Percentiles rank a stretch among this genome's conserved stretches.
Conservation (phyloP, 1,140 invertebrate genomes). For the Papilio dardanus region DNA sequence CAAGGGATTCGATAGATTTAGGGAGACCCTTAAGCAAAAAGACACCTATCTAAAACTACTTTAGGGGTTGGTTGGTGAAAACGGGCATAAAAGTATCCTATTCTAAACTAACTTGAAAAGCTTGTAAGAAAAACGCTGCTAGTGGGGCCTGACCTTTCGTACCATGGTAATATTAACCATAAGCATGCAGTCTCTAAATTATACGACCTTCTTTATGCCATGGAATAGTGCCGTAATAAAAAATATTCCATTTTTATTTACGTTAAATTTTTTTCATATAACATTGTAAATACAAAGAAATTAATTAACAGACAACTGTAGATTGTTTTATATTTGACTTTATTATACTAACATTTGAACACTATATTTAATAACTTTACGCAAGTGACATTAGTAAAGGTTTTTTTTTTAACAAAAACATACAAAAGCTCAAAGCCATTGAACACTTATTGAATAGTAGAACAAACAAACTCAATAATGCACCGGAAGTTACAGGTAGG, state of each 20-base stretch:
- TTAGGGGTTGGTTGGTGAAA: too few species aligned
- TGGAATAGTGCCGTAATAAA: background rate
- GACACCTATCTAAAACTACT: too few species aligned
- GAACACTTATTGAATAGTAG: constrained; percentile 34
- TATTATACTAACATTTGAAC: background rate
- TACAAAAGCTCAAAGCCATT: constrained; percentile 14
- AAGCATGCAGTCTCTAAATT: background rate
- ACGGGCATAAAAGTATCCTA: too few species aligned
- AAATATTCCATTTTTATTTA: background rate
- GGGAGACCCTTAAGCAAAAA: too few species aligned
- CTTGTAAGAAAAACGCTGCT: background rate
- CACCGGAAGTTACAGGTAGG: constrained; percentile 33
- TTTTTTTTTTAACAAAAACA: background rate
- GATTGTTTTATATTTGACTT: background rate
- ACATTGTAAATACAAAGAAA: background rate
- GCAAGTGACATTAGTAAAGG: background rate
- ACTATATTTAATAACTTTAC: background rate
- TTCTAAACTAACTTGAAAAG: too few species aligned
- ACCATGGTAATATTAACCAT: background rate
- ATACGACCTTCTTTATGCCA: background rate
- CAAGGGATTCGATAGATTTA: too few species aligned
- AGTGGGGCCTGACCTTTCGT: background rate
- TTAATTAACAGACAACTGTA: background rate
- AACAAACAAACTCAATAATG: constrained; percentile 23
- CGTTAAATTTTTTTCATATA: background rate